These are phyloP conservation scores for Helostoma temminkii DNA, from an alignment of 2,797 vertebrate species.

Conservation along the genomic window DNA sequence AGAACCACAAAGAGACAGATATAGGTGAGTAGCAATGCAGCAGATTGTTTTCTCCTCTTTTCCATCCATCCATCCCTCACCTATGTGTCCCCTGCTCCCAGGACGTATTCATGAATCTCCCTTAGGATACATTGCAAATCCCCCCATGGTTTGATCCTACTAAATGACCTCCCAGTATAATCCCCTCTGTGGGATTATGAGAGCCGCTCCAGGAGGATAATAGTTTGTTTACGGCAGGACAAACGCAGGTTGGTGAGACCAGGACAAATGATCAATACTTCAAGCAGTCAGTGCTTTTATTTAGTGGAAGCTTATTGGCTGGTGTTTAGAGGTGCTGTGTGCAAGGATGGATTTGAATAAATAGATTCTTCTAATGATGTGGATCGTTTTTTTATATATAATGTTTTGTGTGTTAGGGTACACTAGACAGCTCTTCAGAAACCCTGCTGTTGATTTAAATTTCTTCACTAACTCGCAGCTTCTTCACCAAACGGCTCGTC, in stretches of 20 bases:
- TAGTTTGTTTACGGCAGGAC: constrained; percentile 55
- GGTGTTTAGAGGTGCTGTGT: constrained; percentile 13
- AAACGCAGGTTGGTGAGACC: constrained; percentile 10
- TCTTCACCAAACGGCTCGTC: no score
- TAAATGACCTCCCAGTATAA: constrained; percentile 56
- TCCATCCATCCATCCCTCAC: not conserved
- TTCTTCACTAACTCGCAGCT: no score
- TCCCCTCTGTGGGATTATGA: constrained; percentile 58
- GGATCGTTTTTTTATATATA: not conserved
- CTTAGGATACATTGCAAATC: constrained; percentile 71
- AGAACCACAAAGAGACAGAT: constrained; percentile 94
- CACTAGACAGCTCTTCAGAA: not conserved
- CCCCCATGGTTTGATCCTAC: constrained; percentile 46
- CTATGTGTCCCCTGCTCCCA: not conserved
- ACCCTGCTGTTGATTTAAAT: no score
- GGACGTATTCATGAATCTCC: constrained; percentile 25
- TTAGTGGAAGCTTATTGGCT: constrained; percentile 19
- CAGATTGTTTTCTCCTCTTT: not conserved
- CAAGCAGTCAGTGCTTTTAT: not conserved
- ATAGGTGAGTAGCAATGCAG: constrained; percentile 86
- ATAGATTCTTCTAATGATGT: not conserved
- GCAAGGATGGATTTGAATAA: not conserved
- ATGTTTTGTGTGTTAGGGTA: not conserved
- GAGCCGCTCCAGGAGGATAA: constrained; percentile 41
- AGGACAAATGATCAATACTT: constrained; percentile 40